Conservation (phyloP, 2,113 vertebrate species). For the Chloropsis hardwickii region DNA sequence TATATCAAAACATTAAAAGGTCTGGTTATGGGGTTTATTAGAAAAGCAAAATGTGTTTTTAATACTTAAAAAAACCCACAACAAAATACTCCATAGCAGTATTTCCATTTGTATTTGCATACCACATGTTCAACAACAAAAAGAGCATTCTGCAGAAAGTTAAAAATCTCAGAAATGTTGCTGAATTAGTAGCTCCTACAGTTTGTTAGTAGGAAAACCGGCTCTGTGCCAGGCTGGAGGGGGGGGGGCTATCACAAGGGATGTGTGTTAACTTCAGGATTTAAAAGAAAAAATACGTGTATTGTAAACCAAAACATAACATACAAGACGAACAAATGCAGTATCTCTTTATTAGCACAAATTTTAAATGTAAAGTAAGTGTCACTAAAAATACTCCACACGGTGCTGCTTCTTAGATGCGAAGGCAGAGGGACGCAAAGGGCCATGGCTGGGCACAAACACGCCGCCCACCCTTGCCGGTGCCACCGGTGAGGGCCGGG, state of each 20-base stretch:
- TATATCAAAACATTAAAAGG: conserved; percentile 46
- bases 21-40: conserved; percentile 44
- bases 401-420: accelerated
- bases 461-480: not conserved
- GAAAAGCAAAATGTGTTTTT: conserved; percentile 59
- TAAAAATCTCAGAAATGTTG: conserved; percentile 26
- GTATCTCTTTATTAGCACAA: not conserved
- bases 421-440: not conserved
- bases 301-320: not conserved
- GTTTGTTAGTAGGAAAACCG: not conserved
- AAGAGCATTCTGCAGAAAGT: conserved; percentile 12
- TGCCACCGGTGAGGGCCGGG: conserved; percentile 77
- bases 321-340: not conserved
- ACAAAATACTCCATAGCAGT: conserved; percentile 31
- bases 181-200: not conserved
- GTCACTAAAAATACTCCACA: not conserved
- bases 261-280: accelerated
- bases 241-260: not conserved
- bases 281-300: not conserved
- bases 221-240: not conserved
- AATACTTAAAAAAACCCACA: conserved; percentile 52
- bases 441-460: accelerated
- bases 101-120: conserved; percentile 51
- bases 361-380: not conserved
- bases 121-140: conserved; percentile 30